Percentiles rank a stretch among this genome's conserved stretches.
Evolutionary conservation across 2,888 invertebrate genomes (phyloP).

Genomic region (Mycogona germanica): DNA sequence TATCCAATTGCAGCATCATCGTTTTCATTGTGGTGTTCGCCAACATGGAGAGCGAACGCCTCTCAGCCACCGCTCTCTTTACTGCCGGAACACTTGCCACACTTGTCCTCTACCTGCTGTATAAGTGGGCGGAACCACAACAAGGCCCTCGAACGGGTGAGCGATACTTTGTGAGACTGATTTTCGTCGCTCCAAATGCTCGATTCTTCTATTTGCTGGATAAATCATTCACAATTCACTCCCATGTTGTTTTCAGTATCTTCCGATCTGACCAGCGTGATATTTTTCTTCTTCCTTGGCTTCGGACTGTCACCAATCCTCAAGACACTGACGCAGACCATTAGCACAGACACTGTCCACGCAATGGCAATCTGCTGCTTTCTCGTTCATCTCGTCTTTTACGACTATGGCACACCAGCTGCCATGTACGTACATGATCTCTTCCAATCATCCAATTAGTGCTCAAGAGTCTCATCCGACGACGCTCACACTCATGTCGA

Average conservation of each 20-base stretch:
- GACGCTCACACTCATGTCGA: too few species aligned
- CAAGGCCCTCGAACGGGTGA: too few species aligned
- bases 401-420: constrained; percentile 78
- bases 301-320: constrained; percentile 81
- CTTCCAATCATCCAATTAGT: background rate
- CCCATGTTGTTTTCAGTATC: background rate
- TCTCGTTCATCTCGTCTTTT: constrained; percentile 74
- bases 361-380: constrained; percentile 82
- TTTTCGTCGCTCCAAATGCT: too few species aligned
- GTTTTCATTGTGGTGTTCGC: too few species aligned
- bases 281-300: constrained; percentile 73
- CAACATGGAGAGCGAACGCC: too few species aligned
- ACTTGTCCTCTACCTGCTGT: too few species aligned
- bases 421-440: constrained; percentile 40
- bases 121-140: too few species aligned
- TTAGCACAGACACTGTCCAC: constrained; percentile 95
- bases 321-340: constrained; percentile 88
- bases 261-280: constrained; percentile 59
- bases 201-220: background rate
- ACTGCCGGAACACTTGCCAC: too few species aligned
- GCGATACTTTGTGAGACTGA: too few species aligned
- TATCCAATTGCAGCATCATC: too few species aligned
- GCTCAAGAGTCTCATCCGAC: constrained; percentile 13
- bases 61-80: too few species aligned
- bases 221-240: background rate